phyloP scores from a whole-genome alignment of 2,113 vertebrate genomes.

The Xenus cinereus region DNA sequence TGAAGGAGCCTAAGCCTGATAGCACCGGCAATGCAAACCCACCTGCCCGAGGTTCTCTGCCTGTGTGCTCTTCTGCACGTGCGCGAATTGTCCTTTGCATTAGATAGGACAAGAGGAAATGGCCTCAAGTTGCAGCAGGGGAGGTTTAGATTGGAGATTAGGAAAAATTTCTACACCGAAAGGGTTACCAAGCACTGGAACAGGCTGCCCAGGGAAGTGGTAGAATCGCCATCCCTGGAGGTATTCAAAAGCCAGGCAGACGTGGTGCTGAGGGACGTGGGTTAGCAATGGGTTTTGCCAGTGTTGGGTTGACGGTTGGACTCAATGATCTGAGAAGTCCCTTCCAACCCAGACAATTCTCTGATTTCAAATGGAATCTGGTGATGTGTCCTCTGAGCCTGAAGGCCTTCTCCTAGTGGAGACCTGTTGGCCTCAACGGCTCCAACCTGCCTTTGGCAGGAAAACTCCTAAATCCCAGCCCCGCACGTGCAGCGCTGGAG shows the following conservation, averaged over 20 bases:
- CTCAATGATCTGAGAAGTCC: neutral
- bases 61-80: accelerated
- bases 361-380: neutral
- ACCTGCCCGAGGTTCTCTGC: neutral
- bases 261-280: neutral
- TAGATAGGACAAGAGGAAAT: neutral
- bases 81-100: accelerated
- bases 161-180: neutral
- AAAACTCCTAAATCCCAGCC: accelerated
- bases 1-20: neutral
- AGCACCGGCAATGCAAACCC: neutral
- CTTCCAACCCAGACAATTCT: neutral
- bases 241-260: neutral
- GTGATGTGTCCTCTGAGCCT: accelerated
- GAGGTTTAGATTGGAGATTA: neutral
- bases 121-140: neutral
- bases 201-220: neutral
- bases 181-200: neutral
- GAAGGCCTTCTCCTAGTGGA: accelerated
- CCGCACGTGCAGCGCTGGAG: neutral
- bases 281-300: neutral
- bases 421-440: neutral
- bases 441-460: neutral
- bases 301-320: neutral
- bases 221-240: neutral